These are phyloP conservation scores for Bucorvus abyssinicus DNA, from an alignment of 2,797 vertebrate species.

Conservation along the genomic window DNA sequence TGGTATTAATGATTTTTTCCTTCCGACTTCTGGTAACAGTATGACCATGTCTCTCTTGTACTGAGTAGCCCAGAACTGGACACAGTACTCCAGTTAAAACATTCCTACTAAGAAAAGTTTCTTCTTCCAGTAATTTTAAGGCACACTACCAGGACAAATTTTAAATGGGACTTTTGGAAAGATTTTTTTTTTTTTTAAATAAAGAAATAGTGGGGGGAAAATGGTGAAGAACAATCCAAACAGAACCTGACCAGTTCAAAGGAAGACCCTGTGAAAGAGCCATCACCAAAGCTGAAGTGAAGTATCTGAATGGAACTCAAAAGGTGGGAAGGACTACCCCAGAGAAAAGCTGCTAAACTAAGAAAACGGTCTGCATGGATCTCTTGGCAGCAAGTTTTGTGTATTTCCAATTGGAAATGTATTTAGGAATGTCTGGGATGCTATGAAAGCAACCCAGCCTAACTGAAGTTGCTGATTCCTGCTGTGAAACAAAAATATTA, in stretches of 20 bases:
- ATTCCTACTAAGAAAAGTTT: not conserved
- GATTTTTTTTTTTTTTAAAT: not conserved
- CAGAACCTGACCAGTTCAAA: not conserved
- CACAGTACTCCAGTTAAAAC: not conserved
- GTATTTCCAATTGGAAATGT: not conserved
- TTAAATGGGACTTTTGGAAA: not conserved
- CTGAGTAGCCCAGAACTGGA: not conserved
- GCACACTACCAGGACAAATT: not conserved
- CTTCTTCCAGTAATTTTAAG: not conserved
- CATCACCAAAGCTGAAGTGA: not conserved
- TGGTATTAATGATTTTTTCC: too few species aligned
- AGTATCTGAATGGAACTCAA: not conserved
- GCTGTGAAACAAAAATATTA: not conserved
- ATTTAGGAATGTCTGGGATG: not conserved
- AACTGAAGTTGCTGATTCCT: not conserved
- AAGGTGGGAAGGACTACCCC: not conserved
- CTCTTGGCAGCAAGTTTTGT: not conserved
- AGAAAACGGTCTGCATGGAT: not conserved
- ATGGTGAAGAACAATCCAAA: not conserved
- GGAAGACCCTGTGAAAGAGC: not conserved
- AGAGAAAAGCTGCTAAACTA: not conserved
- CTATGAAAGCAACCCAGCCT: not conserved
- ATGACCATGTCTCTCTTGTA: not conserved
- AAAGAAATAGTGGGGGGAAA: not conserved
- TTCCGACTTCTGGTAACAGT: too few species aligned